Evolutionary conservation across 1,140 invertebrate species (phyloP), one percentile per base, ranked within the genome.

Genomic region (Contarinia nasturtii): DNA sequence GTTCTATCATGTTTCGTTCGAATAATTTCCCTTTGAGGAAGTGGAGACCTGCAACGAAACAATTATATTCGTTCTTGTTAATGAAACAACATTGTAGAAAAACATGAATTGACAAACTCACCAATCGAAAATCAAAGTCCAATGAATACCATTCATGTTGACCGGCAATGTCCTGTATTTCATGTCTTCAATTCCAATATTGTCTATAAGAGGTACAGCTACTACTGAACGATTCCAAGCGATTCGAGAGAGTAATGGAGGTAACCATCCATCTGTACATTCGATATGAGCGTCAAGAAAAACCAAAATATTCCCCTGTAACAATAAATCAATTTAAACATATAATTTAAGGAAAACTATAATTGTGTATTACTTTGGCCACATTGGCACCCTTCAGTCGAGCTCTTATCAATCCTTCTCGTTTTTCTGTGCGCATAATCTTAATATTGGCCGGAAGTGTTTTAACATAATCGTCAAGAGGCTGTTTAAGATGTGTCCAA

Each of bases 71-170:
- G 8, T 10, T n/a, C 34, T n/a, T 8, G 34, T n/a, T 10, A 8
- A n/a, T 8, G 8, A 36, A 8, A 8, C n/a, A 36, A n/a, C 34
- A 36, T 10, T n/a, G 70, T 67, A n/a, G n/a, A n/a, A n/a, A n/a
- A n/a, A n/a, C n/a, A n/a, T n/a, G n/a, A n/a, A n/a, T n/a, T n/a
- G n/a, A n/a, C n/a, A n/a, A n/a, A n/a, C n/a, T n/a, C n/a, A 89
- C 88, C 88, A 93, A 75, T 88, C 78, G 63, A 95, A 93, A 67
- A 95, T 93, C n/a, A 95, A 67, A 67, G 93, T 91, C 91, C 91
- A 96, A 70, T 95, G 95, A 66, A 96, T 95, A 17, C 91, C 92
- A 52, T 91, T 91, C 57, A 92, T 86, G 1, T 90, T 69, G 56
- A 92, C 87, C 53, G 92, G 90, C 52, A 80, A 84, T 55, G 82